These are phyloP conservation scores for Clarias gariepinus DNA, from an alignment of 2,113 vertebrate genomes.

Conservation along the genomic window DNA sequence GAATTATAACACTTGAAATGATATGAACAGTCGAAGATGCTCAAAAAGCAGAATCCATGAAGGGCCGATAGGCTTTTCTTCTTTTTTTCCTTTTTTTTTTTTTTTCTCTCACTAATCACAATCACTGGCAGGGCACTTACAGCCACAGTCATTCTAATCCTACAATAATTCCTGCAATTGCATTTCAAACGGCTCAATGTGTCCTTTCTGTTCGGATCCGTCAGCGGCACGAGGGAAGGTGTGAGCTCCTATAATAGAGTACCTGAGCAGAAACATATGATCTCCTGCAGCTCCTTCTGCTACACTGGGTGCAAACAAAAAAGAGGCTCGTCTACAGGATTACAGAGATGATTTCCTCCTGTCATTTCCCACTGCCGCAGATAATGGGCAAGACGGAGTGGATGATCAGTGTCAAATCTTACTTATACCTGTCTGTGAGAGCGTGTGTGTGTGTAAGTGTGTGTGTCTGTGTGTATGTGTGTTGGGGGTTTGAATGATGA, in stretches of 20 bases:
- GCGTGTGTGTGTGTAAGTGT: conserved; percentile 48
- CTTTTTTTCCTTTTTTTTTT: too few relatives aligned
- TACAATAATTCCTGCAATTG: conserved; percentile 49
- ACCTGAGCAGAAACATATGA: conserved; percentile 55
- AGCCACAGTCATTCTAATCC: conserved; percentile 41
- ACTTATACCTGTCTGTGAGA: conserved; percentile 59
- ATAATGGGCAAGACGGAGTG: conserved; percentile 70
- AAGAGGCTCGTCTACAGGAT: conserved; percentile 62
- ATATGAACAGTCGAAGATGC: conserved; percentile 37
- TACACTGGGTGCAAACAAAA: conserved; percentile 76
- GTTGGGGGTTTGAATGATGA: conserved; percentile 21
- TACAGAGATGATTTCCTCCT: conserved; percentile 62
- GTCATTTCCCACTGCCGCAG: conserved; percentile 67
- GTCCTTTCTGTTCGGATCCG: conserved; percentile 46
- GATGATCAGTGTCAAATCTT: conserved; percentile 71
- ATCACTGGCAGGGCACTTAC: conserved; percentile 44
- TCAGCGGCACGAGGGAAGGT: conserved; percentile 51
- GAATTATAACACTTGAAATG: conserved; percentile 44
- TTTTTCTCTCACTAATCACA: conserved; percentile 32
- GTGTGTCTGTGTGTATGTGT: conserved; percentile 51
- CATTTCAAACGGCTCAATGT: conserved; percentile 52
- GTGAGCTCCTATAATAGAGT: conserved; percentile 61
- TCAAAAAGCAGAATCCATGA: conserved; percentile 28
- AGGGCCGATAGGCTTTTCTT: conserved; percentile 6
- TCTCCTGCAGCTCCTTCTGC: conserved; percentile 73